Base-by-base conservation (phyloP, 2,797 vertebrate genomes). In the Anguilla obscura region DNA sequence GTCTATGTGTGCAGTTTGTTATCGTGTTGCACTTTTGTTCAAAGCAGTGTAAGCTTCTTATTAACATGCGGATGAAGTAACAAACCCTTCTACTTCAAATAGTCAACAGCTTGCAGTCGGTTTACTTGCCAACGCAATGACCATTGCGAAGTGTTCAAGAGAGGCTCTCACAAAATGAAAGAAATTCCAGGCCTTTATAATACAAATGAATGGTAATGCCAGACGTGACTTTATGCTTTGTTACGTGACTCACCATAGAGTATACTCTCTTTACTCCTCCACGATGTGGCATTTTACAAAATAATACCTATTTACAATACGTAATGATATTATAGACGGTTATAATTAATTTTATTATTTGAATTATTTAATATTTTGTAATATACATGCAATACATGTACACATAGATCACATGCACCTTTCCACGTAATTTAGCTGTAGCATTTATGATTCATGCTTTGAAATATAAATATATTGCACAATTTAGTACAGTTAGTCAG, bases 171-270 rank as follows among this genome's bases (percentile, higher is more conserved):
- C 40, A 83, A 63, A 60, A 54, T 86, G 71, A 69, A 52, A 90
- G 84, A 89, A 85, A 90, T 90, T 89, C 88, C 89, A 85, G 87
- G 12, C 88, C 86, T 48, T 88, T 89, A 87, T 88, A 45, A 88
- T 89, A 58, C 56, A 86, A 83, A 89, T 90, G 80, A 87, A 89
- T 90, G 86, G 79, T 83, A 87, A 89, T 86, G 80, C 79, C 84
- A 63, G 89, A 86, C 56, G 58, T 89, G 80, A 86, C 84, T 89
- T 66, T 71, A 66, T 71, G 18, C 40, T n/a, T 82, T n/a, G 21
- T 82, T 82, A n/a, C 79, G 24, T 82, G 21, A 50, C 24, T 50
- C 45, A 10, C 24, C 79, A 24, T 50, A 50, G 40, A 82, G 2
- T 48, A 18, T 33, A 24, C 8, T 8, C 3, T 3, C 4, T n/a